Conservation (phyloP, 1,140 invertebrate species). For the Helicoverpa zea region DNA sequence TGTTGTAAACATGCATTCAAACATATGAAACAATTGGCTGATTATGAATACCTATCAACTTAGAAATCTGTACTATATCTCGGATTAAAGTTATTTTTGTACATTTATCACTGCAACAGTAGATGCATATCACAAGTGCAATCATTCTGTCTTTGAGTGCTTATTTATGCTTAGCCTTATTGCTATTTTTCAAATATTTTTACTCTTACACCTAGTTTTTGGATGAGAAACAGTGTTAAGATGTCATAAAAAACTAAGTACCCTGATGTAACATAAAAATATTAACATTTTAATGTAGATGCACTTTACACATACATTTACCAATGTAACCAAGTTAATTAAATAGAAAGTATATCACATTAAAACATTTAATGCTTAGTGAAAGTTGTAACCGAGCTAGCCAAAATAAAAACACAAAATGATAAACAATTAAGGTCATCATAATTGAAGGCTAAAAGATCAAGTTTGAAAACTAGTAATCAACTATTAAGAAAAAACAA, state of each 20-base stretch:
- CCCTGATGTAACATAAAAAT: too few relatives aligned
- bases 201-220: background rate
- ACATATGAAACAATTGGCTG: background rate
- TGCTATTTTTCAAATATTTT: background rate
- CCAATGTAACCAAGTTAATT: background rate
- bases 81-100: too few relatives aligned
- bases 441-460: background rate
- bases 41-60: slow-evolving; percentile 1
- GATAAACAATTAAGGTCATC: background rate
- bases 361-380: background rate
- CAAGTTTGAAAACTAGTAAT: too few relatives aligned
- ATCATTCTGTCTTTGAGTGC: too few relatives aligned
- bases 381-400: slow-evolving; percentile 1
- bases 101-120: too few relatives aligned
- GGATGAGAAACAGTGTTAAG: background rate
- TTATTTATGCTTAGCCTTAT: too few relatives aligned
- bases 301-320: too few relatives aligned
- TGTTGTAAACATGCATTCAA: background rate
- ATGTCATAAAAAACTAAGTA: too few relatives aligned
- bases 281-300: too few relatives aligned
- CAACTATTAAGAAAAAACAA: too few relatives aligned
- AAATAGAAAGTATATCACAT: background rate
- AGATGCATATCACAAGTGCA: too few relatives aligned
- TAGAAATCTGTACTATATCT: background rate
- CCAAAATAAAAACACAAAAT: background rate